A percentile compares a stretch with the other conserved stretches of the same genome.
phyloP scores from a whole-genome alignment of 2,888 invertebrate genomes.

The Dorcus parallelipipedus region DNA sequence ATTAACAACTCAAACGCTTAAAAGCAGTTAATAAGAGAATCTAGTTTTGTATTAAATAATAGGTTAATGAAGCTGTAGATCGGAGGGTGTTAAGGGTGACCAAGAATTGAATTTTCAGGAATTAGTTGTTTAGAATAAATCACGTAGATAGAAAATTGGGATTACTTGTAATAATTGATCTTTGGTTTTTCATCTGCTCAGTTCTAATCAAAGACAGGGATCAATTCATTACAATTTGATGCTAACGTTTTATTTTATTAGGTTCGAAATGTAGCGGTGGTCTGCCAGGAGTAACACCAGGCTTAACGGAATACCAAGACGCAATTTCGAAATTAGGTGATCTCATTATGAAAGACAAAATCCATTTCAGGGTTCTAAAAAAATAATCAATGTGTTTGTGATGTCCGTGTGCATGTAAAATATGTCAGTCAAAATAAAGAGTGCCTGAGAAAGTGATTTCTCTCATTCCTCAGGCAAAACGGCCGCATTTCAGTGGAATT shows the following conservation, averaged over 20 bases:
- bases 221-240: no score
- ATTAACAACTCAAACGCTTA: no score
- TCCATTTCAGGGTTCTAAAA: constrained; percentile 43
- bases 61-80: no score
- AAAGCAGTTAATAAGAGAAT: no score
- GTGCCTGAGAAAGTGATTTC: constrained; percentile 4
- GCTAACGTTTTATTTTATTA: not conserved
- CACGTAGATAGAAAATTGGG: no score
- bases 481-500: constrained; percentile 31
- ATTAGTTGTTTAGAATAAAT: no score
- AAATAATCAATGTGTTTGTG: constrained; percentile 3
- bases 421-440: not conserved
- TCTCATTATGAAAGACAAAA: constrained; percentile 58
- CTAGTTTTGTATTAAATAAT: no score
- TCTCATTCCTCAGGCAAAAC: constrained; percentile 23
- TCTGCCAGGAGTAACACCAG: constrained; percentile 26
- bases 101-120: no score
- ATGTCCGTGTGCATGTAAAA: constrained; percentile 5
- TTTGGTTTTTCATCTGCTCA: not conserved
- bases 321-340: constrained; percentile 59
- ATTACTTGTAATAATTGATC: not conserved
- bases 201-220: not conserved
- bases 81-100: no score
- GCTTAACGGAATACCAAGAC: constrained; percentile 62
- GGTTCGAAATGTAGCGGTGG: constrained; percentile 11